These are phyloP conservation scores for Yponomeuta sedellus DNA, from an alignment of 2,888 invertebrate species.

Conservation along the genomic window DNA sequence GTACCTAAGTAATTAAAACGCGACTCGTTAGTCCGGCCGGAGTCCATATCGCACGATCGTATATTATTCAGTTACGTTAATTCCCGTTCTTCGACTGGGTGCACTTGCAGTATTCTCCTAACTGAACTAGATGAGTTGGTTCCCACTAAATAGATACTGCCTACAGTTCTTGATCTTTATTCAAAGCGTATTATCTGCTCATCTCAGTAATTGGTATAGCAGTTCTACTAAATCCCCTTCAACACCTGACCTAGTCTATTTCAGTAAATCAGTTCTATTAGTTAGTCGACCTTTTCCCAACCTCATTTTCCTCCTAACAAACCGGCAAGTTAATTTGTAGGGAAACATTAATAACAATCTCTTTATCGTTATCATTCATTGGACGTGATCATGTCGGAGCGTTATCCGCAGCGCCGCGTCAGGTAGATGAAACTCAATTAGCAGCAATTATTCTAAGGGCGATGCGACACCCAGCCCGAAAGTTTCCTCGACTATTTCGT, in stretches of 20 bases:
- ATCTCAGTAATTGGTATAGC: no score
- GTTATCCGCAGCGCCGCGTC: conserved; percentile 33
- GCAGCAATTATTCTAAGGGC: conserved; percentile 63
- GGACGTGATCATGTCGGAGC: not conserved
- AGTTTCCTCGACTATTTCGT: conserved; percentile 62
- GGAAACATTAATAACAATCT: not conserved
- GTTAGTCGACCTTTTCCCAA: conserved; percentile 5
- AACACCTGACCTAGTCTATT: no score
- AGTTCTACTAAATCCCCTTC: no score
- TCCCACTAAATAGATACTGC: no score
- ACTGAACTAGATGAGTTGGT: not conserved
- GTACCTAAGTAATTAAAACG: conserved; percentile 34
- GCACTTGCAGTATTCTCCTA: not conserved
- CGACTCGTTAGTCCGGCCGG: conserved; percentile 32
- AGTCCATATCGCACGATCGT: conserved; percentile 7
- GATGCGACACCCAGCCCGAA: conserved; percentile 54
- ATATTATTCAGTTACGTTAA: not conserved
- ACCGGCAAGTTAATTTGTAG: not conserved
- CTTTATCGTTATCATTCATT: not conserved
- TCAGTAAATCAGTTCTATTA: no score
- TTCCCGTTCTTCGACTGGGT: conserved; percentile 10
- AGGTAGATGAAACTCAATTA: conserved; percentile 66
- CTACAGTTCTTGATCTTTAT: no score
- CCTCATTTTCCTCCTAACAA: not conserved
- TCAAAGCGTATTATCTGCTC: no score